These are phyloP conservation scores for Hyalella azteca DNA, from an alignment of 2,888 invertebrate species.

Conservation along the genomic window DNA sequence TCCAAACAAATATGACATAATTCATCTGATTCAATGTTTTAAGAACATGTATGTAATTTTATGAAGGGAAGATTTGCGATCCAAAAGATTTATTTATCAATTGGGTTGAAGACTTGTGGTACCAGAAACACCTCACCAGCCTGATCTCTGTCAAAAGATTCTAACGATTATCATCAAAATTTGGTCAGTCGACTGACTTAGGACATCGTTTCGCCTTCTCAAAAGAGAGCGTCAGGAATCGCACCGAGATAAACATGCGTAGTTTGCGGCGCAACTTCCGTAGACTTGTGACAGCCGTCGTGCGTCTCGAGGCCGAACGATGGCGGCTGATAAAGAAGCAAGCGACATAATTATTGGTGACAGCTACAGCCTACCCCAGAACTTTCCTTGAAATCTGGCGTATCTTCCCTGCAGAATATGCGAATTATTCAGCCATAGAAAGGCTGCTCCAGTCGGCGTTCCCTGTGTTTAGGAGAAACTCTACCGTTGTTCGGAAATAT, in stretches of 20 bases:
- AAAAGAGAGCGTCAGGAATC: not conserved
- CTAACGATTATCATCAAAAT: not conserved
- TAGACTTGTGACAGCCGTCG: not conserved
- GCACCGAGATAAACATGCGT: not conserved
- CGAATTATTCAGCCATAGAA: not conserved
- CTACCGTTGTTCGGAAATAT: not conserved
- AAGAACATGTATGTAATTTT: too few relatives aligned
- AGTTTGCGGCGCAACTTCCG: constrained; percentile 1
- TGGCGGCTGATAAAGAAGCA: constrained; percentile 4
- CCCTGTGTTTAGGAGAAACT: not conserved
- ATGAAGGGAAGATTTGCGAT: too few relatives aligned
- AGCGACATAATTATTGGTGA: not conserved
- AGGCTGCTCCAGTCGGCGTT: not conserved
- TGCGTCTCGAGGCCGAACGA: not conserved
- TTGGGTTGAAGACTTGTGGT: not conserved
- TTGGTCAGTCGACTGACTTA: not conserved
- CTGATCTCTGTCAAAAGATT: not conserved
- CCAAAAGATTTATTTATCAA: not conserved
- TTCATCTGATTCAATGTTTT: too few relatives aligned
- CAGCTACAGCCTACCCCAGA: not conserved
- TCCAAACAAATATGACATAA: too few relatives aligned
- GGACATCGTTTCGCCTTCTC: not conserved
- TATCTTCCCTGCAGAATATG: not conserved
- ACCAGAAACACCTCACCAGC: not conserved
- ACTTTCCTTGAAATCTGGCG: not conserved